Base-by-base conservation (phyloP, 2,888 invertebrate species). In the Agrotis exclamationis region DNA sequence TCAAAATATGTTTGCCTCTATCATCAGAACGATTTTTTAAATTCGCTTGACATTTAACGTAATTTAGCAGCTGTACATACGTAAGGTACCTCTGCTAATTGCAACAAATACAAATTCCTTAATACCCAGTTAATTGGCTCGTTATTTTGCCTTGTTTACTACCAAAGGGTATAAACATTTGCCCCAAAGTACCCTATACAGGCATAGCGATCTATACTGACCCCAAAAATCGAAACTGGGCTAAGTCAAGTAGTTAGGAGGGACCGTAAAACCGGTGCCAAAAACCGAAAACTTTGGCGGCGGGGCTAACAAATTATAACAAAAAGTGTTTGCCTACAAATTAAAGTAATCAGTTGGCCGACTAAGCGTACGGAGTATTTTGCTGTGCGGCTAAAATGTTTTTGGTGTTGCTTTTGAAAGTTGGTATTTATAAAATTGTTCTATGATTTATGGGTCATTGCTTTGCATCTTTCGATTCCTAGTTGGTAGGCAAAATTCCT, bases 231-330 rank as follows among this genome's bases (percentile, higher is more conserved):
- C 59, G 63, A 69, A 76, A 79, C 63, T 44, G 39, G 50, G 28
- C 22, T 33, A 22, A 22, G 39, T 11, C 20, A 18, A 20, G 59
- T 65, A 58, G 64, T 76, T 65, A 57, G 28, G 51, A 28, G 24
- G 22, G 62, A 53, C 54, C 63, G 63, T 69, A 71, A 76, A 62
- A 48, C 63, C 28, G 59, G 53, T 80, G 83, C 74, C 76, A 60
- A 76, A 73, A 77, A 69, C 74, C 82, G 65, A 85, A 86, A 88
- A 89, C 80, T 85, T 87, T 85, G 44, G 59, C 58, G 76, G 60
- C 54, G 24, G 68, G 22, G 69, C 82, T 85, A 87, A 86, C 87
- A 88, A 89, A 88, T 90, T 90, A 88, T 85, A 87, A 86, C 85
- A 80, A 85, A 88, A 87, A 85, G 33, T 59, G 69, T 62, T 69